Base-by-base conservation (phyloP, 2,888 invertebrate genomes). In the Congeria kusceri region DNA sequence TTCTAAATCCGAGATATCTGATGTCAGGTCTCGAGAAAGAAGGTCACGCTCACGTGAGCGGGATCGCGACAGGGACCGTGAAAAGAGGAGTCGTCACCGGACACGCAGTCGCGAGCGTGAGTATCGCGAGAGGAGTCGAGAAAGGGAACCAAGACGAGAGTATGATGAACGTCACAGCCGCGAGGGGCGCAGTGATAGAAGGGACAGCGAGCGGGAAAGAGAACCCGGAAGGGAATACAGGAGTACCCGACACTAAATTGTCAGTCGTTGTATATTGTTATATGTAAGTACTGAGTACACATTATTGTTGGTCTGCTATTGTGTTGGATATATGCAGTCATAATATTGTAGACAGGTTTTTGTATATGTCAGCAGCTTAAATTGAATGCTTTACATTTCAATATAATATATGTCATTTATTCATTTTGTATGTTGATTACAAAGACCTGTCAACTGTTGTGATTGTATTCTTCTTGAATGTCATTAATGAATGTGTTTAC, bases 1-100 rank as follows among this genome's bases (percentile, higher is more conserved):
- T 39, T 39, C 39, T 39, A 39, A 39, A 39, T 13, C 39, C 39
- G 39, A 39, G 39, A 39, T 39, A 39, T 39, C 39, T 39, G 39
- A 39, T 39, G 39, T 11, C 39, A 75, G 75, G 27, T 47, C 74
- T 39, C 61, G 76, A 49, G 80, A 80, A 7, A 57, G 94, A 77
- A 95, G 98, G 88, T 97, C 97, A 28, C 84, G 98, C 88, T 97
- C 97, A 70, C 95, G 98, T 88, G 97, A 97, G 88, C 95, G 91
- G 15, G 90, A 91, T 29, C 82, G 94, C 65, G 93, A 93, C 23
- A 87, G 93, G 69, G 92, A 93, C 32, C 86, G 93, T 7, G 88
- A 91, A 66, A 90, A 92, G 81, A 83, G 91, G 53, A 88, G 91
- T 56, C 88, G 93, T 20, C 93, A 93, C 20, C 88, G 94, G 44